Evolutionary conservation across 2,888 invertebrate genomes (phyloP).

Genomic region (Orthosia incerta): DNA sequence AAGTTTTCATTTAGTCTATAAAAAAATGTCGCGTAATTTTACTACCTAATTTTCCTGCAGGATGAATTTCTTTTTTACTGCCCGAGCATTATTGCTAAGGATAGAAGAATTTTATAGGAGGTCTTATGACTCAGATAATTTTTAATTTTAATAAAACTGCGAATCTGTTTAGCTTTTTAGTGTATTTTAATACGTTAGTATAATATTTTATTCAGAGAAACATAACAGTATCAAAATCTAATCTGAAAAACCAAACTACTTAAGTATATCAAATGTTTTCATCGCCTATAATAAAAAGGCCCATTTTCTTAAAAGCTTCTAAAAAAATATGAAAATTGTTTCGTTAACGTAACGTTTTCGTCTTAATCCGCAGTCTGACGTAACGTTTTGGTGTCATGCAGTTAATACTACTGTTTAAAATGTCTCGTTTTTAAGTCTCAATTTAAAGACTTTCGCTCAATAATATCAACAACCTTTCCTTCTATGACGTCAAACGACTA

Average conservation of each 20-base stretch:
- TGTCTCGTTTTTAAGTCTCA: too few relatives aligned
- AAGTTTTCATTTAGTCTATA: conserved; percentile 45
- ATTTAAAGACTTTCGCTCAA: neutral
- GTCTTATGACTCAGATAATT: conserved; percentile 10
- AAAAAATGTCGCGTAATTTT: conserved; percentile 46
- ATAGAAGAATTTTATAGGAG: conserved; percentile 37
- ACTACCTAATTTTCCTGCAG: conserved; percentile 33
- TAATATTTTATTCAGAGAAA: too few relatives aligned
- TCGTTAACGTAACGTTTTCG: too few relatives aligned
- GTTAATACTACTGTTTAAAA: too few relatives aligned
- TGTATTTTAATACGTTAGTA: neutral
- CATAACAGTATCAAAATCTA: neutral
- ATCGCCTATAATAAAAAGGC: too few relatives aligned
- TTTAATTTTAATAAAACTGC: conserved; percentile 11
- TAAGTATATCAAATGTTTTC: neutral
- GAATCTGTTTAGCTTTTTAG: neutral
- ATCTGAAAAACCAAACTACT: neutral
- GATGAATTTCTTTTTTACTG: conserved; percentile 28
- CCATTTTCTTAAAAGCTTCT: too few relatives aligned
- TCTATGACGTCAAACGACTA: neutral
- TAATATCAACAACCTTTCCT: neutral
- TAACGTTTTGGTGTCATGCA: too few relatives aligned
- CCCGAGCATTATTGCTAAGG: conserved; percentile 27
- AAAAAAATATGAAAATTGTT: too few relatives aligned
- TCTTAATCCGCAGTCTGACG: too few relatives aligned